A percentile compares a stretch with the other conserved stretches of the same genome.
Evolutionary conservation across 2,888 invertebrate genomes (phyloP).

Genomic region (Villa cingulata): DNA sequence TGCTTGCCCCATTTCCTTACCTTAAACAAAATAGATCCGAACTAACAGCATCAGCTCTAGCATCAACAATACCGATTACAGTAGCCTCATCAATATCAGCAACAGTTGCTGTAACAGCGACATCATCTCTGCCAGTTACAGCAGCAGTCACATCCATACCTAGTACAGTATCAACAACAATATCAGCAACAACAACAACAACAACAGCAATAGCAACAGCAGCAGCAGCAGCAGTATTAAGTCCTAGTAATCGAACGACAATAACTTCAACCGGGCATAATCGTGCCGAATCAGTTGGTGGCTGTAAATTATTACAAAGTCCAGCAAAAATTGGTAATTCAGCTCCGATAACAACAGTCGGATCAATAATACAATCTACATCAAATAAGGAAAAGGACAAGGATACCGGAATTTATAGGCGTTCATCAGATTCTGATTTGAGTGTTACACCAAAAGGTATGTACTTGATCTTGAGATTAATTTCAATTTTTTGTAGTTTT

Average conservation of each 20-base stretch:
- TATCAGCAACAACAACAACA: not conserved
- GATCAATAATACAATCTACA: slow-evolving; percentile 37
- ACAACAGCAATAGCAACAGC: slow-evolving; percentile 6
- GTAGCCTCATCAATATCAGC: slow-evolving; percentile 19
- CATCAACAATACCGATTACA: not conserved
- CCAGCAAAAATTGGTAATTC: slow-evolving; percentile 37
- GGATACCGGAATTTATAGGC: slow-evolving; percentile 47
- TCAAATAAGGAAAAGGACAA: slow-evolving; percentile 38
- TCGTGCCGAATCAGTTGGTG: slow-evolving; percentile 44
- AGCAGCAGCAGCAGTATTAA: too few relatives aligned
- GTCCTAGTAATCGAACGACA: too few relatives aligned
- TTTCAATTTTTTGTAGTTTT: slow-evolving; percentile 3
- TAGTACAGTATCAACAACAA: not conserved
- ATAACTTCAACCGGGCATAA: too few relatives aligned
- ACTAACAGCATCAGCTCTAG: slow-evolving; percentile 11
- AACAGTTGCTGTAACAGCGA: slow-evolving; percentile 22
- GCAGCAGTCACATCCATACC: slow-evolving; percentile 29
- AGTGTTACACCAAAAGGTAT: slow-evolving; percentile 88
- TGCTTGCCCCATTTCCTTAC: slow-evolving; percentile 35
- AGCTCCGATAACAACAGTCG: slow-evolving; percentile 21
- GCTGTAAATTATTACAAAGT: slow-evolving; percentile 40
- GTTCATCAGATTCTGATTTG: slow-evolving; percentile 88
- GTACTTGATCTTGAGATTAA: too few relatives aligned
- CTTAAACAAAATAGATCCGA: slow-evolving; percentile 21
- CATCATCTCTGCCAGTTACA: slow-evolving; percentile 17